Base-by-base conservation (phyloP, 2,888 invertebrate species). In the Pollenia amentaria region DNA sequence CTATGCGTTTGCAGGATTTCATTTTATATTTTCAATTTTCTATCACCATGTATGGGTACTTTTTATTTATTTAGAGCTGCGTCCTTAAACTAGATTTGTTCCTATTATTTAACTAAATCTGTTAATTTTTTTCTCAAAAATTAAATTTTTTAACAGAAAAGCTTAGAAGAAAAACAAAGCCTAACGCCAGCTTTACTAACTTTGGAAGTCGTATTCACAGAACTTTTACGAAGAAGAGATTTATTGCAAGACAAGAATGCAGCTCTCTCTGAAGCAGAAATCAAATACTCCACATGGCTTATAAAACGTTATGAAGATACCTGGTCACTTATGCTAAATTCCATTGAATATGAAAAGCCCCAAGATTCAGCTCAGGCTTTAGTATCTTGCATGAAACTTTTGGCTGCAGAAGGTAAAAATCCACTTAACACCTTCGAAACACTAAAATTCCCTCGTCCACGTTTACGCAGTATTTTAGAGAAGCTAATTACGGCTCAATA, bases 131-230 rank as follows among this genome's bases (percentile, higher is more conserved):
- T n/a, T 40, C 7, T 48, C 11, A 1, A 0, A 46, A 29, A 29
- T 29, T 6, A 29, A 29, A 29, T 29, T 29, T 6, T 29, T 82
- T 82, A 85, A 57, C 65, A 93, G 91, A 89, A 90, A 85, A 88
- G 89, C 46, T 51, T 89, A 78, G 84, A 76, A 82, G 91, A 92
- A 84, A 93, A 94, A 79, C 91, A 90, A 87, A 92, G 94, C 88
- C 90, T 93, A 67, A 94, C 94, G 87, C 94, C 96, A 77, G 94
- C 95, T 88, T 93, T 97, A 89, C 94, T 96, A 69, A 95, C 96
- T 21, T 91, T 96, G 87, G 97, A 97, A 93, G 94, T 95, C 64
- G 95, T 97, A 90, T 97, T 97, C 91, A 94, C 94, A 29, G 95
- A 95, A 90, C 92, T 97, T 76, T 91, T 97, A 18, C 95, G 95